Evolutionary conservation across 2,113 vertebrate genomes (phyloP), one percentile per base, ranked within the genome.

Genomic region (Spea multiplicata): DNA sequence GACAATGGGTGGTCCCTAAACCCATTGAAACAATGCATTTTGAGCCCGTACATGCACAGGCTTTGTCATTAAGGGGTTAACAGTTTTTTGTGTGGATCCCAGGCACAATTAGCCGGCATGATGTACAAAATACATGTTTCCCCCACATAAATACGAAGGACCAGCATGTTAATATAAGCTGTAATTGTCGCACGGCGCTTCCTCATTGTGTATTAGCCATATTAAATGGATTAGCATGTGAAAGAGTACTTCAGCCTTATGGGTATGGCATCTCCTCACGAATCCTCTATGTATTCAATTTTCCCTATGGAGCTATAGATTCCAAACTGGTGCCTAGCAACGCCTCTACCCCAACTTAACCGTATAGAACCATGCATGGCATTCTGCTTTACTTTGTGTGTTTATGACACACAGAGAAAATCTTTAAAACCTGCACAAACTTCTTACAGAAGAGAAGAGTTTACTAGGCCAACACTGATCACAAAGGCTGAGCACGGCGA

Each of bases 261-360:
- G 52, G 59, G 70, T 16, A 68, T 30, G 61, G 77, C 45, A 9
- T 17, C 44, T 78, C 46, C 76, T 65, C 71, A 46, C 57, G 71
- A 17, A 71, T 57, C 64, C 61, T 73, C 14, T 12, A 48, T 80
- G 77, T 17, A 71, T 66, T 73, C 61, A 67, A 14, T 57, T 59
- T n/a, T 71, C 30, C 72, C 50, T 16, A 12, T 44, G 61, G 64
- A 68, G 14, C 59, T 66, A 55, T 66, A 73, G 71, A 73, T 73
- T 80, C 71, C 71, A 73, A n/a, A 30, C 48, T 44, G 52, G 62
- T 73, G 62, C 77, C 8, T 73, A 59, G 77, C 77, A 80, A 80
- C 77, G 16, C 53, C 5, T n/a, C 16, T 57, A 78, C 64, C 47
- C 76, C 8, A 61, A 44, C 47, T 8, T 47, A 13, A 53, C 55